Percentiles rank a stretch among this genome's conserved stretches.
Evolutionary conservation across 23 tunicate genomes (phyloP).

Genomic region (Diplosoma virens): DNA sequence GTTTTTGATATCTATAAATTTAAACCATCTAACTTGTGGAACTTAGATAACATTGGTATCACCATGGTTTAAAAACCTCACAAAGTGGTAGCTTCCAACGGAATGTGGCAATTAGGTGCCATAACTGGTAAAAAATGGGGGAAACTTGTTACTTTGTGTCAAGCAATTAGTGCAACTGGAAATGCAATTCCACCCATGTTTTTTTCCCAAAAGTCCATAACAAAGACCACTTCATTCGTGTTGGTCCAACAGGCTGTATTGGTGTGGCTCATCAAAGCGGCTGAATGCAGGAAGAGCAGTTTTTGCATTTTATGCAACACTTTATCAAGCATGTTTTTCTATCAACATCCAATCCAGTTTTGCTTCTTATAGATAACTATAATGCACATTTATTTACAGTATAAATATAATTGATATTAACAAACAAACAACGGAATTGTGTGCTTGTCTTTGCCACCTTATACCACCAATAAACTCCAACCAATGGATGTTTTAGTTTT

Average conservation of each 20-base stretch:
- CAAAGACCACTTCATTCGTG: constrained; percentile 34
- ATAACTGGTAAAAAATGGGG: constrained; percentile 11
- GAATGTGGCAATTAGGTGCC: constrained; percentile 9
- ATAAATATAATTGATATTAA: background rate
- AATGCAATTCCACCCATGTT: constrained; percentile 30
- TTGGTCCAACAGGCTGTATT: constrained; percentile 26
- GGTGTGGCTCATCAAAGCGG: constrained; percentile 24
- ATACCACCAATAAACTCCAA: constrained; percentile 20
- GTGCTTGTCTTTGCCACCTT: constrained; percentile 18
- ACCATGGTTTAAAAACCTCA: background rate
- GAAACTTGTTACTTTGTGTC: background rate
- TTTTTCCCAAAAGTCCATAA: background rate
- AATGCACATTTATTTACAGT: background rate
- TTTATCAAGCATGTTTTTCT: constrained; percentile 1
- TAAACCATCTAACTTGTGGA: constrained; percentile 4
- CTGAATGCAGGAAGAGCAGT: constrained; percentile 20
- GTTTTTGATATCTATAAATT: background rate
- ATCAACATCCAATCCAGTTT: background rate
- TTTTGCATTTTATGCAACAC: constrained; percentile 5
- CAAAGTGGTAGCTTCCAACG: constrained; percentile 5
- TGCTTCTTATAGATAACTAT: constrained; percentile 15
- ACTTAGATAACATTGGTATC: constrained; percentile 29
- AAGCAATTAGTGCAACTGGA: constrained; percentile 26
- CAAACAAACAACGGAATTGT: background rate
- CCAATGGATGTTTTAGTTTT: constrained; percentile 19